Percentiles rank a stretch among this genome's conserved stretches.
Evolutionary conservation across 2,888 invertebrate genomes (phyloP).

Genomic region (Notocelia uddmanniana): DNA sequence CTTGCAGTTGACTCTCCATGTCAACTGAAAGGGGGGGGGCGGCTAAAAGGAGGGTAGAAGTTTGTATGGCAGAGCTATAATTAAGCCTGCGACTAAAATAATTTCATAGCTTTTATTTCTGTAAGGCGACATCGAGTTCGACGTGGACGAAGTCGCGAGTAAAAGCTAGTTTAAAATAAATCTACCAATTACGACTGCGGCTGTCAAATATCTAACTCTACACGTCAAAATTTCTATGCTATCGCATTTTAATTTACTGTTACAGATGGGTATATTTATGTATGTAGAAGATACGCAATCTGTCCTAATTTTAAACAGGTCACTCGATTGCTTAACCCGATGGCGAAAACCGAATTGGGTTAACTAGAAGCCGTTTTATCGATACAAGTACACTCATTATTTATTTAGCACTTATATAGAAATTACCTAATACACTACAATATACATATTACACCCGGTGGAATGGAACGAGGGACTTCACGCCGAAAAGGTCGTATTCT

Average conservation of each 20-base stretch:
- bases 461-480: too few species aligned
- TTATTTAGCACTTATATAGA: slow-evolving; percentile 7
- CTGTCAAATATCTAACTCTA: not conserved
- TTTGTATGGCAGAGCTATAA: too few species aligned
- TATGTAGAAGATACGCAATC: not conserved
- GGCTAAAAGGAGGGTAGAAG: too few species aligned
- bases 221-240: not conserved
- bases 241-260: not conserved
- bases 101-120: too few species aligned
- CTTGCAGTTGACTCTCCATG: too few species aligned
- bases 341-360: slow-evolving; percentile 21
- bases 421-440: not conserved
- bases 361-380: not conserved
- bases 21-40: too few species aligned
- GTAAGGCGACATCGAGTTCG: too few species aligned
- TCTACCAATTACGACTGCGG: too few species aligned
- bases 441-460: not conserved
- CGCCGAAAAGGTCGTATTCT: too few species aligned
- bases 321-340: not conserved
- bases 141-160: too few species aligned
- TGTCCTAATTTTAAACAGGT: slow-evolving; percentile 13
- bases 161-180: too few species aligned
- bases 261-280: not conserved
- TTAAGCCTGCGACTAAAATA: too few species aligned
- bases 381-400: not conserved